These are phyloP conservation scores for Epirrhoe tristata DNA, from an alignment of 2,888 invertebrate species.

Conservation along the genomic window DNA sequence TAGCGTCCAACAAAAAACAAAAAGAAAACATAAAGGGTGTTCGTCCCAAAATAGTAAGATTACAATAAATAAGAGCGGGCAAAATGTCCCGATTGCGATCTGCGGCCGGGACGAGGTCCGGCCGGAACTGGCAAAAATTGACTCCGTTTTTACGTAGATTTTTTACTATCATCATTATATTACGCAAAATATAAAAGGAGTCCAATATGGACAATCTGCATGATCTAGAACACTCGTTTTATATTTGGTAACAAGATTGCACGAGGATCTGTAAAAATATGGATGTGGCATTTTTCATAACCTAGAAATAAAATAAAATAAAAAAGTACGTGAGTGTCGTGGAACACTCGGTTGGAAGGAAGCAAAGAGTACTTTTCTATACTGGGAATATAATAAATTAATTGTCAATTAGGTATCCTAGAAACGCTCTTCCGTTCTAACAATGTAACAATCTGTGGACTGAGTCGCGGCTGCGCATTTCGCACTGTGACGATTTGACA, in stretches of 20 bases:
- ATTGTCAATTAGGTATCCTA: too few species aligned
- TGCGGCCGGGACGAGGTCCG: slow-evolving; percentile 35
- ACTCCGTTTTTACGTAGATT: slow-evolving; percentile 74
- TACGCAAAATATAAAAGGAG: slow-evolving; percentile 55
- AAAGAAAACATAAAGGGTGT: slow-evolving; percentile 65
- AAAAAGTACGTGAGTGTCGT: too few species aligned
- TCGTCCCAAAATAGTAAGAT: slow-evolving; percentile 84
- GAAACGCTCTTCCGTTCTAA: too few species aligned
- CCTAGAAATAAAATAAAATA: too few species aligned
- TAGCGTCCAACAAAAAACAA: slow-evolving; percentile 34
- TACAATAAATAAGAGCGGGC: slow-evolving; percentile 82
- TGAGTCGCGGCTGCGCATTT: too few species aligned
- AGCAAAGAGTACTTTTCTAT: too few species aligned
- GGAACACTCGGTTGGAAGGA: too few species aligned
- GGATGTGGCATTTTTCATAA: slow-evolving; percentile 27
- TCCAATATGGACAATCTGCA: slow-evolving; percentile 44
- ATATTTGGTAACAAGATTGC: slow-evolving; percentile 43
- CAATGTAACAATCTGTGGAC: too few species aligned
- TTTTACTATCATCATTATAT: slow-evolving; percentile 68
- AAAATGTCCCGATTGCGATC: slow-evolving; percentile 69
- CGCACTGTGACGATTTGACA: too few species aligned
- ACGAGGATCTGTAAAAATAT: slow-evolving; percentile 23
- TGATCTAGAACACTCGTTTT: slow-evolving; percentile 45
- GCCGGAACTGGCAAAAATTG: slow-evolving; percentile 67
- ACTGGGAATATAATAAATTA: too few species aligned